These are phyloP conservation scores for Battus philenor DNA, from an alignment of 1,140 invertebrate genomes.

Conservation along the genomic window DNA sequence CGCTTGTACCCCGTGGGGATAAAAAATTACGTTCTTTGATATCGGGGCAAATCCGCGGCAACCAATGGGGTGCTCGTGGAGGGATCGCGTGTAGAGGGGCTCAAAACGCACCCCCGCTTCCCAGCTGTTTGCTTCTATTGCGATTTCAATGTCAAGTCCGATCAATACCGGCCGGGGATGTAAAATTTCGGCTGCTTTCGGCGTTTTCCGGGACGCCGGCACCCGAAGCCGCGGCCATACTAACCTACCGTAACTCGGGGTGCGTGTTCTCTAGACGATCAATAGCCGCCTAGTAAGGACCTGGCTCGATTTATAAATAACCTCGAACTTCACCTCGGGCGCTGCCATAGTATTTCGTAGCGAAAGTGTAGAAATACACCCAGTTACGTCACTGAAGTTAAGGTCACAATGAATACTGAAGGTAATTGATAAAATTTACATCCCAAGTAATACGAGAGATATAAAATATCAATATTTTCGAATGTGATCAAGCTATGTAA, in stretches of 20 bases:
- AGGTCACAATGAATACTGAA: conserved; percentile 2
- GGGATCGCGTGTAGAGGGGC: conserved; percentile 20
- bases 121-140: conserved; percentile 75
- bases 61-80: conserved; percentile 13
- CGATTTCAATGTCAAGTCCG: conserved; percentile 77
- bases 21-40: conserved; percentile 4
- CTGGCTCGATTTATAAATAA: conserved; percentile 68
- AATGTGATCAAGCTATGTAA: conserved; percentile 39
- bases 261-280: conserved; percentile 65
- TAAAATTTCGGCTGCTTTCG: conserved; percentile 69
- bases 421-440: conserved; percentile 19
- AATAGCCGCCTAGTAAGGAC: conserved; percentile 62
- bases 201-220: conserved; percentile 58
- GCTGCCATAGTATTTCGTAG: conserved; percentile 39
- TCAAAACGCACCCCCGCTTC: conserved; percentile 50
- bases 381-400: conserved; percentile 28
- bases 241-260: conserved; percentile 68
- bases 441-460: conserved; percentile 22
- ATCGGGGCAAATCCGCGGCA: conserved; percentile 7
- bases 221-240: conserved; percentile 73
- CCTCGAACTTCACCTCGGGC: conserved; percentile 70
- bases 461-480: conserved; percentile 37
- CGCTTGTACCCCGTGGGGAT: not conserved
- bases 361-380: conserved; percentile 49
- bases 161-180: conserved; percentile 72